Conservation (phyloP, 2,797 vertebrate genomes). For the Sebastes trivittatus region DNA sequence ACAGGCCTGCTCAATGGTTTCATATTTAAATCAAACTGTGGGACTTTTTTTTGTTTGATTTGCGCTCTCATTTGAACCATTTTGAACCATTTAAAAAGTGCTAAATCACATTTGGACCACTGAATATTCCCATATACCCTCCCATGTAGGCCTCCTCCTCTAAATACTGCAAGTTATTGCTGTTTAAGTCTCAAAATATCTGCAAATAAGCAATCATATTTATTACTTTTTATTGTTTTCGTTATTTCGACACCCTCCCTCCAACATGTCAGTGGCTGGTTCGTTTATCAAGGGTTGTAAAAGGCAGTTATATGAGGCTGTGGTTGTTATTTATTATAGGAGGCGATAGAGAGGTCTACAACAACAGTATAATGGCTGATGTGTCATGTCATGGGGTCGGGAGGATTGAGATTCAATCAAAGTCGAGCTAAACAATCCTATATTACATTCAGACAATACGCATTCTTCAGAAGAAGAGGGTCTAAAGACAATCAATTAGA, state of each 20-base stretch:
- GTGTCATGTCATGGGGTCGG: not conserved
- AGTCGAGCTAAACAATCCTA: constrained; percentile 44
- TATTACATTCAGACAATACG: constrained; percentile 69
- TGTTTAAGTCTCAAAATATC: not conserved
- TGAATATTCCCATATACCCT: not conserved
- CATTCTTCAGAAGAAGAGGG: constrained; percentile 67
- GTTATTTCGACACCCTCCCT: not conserved
- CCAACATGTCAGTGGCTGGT: not conserved
- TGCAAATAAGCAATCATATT: not conserved
- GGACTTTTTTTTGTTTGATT: not conserved
- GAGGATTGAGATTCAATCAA: constrained; percentile 49
- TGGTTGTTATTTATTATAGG: constrained; percentile 56
- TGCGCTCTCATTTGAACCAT: not conserved
- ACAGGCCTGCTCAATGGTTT: not conserved
- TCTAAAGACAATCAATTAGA: constrained; percentile 55
- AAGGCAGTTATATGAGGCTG: constrained; percentile 55
- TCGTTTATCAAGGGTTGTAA: not conserved
- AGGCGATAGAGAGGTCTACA: not conserved
- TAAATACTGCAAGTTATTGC: not conserved
- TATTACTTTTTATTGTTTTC: not conserved
- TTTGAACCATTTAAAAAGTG: not conserved
- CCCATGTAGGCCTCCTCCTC: not conserved
- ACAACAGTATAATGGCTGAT: not conserved
- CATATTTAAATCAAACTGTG: not conserved
- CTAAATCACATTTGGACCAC: not conserved